Evolutionary conservation across 2,113 vertebrate genomes (phyloP).

Genomic region (Miniopterus natalensis): DNA sequence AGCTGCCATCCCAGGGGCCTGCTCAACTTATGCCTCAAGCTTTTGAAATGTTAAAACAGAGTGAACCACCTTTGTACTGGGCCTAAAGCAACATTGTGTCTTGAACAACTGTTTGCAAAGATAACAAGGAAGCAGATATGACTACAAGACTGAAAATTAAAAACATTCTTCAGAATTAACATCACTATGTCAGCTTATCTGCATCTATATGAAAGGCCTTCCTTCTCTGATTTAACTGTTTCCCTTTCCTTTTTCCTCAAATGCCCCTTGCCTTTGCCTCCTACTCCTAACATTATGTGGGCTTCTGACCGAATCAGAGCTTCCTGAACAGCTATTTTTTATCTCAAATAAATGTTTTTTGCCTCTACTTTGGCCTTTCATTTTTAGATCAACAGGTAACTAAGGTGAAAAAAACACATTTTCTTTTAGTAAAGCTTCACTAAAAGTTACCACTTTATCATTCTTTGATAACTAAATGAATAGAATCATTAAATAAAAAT

Average conservation of each 20-base stretch:
- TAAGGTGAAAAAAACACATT: not conserved
- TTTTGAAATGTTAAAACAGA: not conserved
- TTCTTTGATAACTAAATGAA: not conserved
- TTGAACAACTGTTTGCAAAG: not conserved
- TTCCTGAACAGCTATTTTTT: not conserved
- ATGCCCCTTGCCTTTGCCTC: not conserved
- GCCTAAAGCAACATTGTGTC: not conserved
- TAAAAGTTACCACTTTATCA: constrained; percentile 28
- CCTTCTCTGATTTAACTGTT: not conserved
- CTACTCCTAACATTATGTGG: not conserved
- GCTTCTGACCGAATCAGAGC: not conserved
- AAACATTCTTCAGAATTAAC: not conserved
- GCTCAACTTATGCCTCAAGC: not conserved
- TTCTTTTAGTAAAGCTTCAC: not conserved
- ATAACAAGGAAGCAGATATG: not conserved
- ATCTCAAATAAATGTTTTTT: not conserved
- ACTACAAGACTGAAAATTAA: not conserved
- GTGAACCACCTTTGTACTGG: not conserved
- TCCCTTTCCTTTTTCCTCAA: not conserved
- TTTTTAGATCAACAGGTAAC: not conserved
- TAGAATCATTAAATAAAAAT: not conserved
- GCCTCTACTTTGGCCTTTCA: not conserved
- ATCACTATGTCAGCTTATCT: not conserved
- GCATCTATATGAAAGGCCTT: not conserved
- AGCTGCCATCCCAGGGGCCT: not conserved